Evolutionary conservation across 2,797 vertebrate genomes (phyloP).

Genomic region (Pterois miles): DNA sequence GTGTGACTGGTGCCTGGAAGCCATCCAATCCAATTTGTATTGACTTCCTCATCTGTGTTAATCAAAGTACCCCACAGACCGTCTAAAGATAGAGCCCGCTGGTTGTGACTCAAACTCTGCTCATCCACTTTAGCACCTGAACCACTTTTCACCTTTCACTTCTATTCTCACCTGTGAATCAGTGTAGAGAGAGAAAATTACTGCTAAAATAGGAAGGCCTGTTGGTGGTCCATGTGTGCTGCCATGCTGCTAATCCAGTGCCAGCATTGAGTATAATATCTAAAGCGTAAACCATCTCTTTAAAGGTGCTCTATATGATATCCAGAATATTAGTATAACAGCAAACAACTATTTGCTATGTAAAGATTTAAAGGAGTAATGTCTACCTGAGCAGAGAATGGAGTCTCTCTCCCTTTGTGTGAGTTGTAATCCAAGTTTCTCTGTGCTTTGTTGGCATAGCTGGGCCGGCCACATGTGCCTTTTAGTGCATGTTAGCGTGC

Average conservation of each 20-base stretch:
- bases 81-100: conserved; percentile 62
- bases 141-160: conserved; percentile 48
- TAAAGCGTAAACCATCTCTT: background rate
- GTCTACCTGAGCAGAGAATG: too few relatives aligned
- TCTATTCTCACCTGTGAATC: conserved; percentile 34
- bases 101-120: conserved; percentile 64
- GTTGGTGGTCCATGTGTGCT: background rate
- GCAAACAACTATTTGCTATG: too few relatives aligned
- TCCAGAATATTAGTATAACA: too few relatives aligned
- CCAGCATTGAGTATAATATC: background rate
- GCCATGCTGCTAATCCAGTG: background rate
- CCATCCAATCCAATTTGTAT: conserved; percentile 48
- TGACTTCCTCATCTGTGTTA: conserved; percentile 59
- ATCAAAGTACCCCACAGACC: conserved; percentile 40
- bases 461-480: too few relatives aligned
- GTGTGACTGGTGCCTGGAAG: conserved; percentile 18
- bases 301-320: too few relatives aligned
- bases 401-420: too few relatives aligned
- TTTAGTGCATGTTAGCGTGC: too few relatives aligned
- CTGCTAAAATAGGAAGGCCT: background rate
- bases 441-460: too few relatives aligned
- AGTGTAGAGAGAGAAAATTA: background rate
- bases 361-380: too few relatives aligned
- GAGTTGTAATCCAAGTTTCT: too few relatives aligned
- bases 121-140: conserved; percentile 54